A percentile compares a stretch with the other conserved stretches of the same genome.
These are phyloP conservation scores for Scrobipalpa atriplicella DNA, from an alignment of 2,888 invertebrate genomes.

Conservation along the genomic window DNA sequence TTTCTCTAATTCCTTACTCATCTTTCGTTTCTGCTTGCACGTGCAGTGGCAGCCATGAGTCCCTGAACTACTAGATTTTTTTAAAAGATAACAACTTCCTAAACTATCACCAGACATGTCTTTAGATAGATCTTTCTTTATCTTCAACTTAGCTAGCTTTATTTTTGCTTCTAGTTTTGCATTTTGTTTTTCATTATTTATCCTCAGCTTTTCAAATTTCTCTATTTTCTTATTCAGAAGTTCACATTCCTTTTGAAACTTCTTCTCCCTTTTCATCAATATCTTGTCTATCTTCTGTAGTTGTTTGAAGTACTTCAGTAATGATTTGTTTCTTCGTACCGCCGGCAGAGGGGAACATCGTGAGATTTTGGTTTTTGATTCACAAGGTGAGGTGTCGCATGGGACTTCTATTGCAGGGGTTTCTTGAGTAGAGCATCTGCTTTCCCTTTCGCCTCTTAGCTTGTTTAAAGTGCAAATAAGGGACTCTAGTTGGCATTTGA, in stretches of 20 bases:
- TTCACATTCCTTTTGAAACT: slow-evolving; percentile 2
- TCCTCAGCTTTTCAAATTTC: not conserved
- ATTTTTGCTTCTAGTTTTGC: not conserved
- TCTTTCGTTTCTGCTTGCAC: too few species aligned
- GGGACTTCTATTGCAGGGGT: not conserved
- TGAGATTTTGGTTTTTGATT: not conserved
- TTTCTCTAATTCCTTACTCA: too few species aligned
- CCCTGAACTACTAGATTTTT: too few species aligned
- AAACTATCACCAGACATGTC: too few species aligned
- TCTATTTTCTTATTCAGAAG: not conserved
- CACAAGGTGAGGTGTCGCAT: not conserved
- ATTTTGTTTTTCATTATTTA: not conserved
- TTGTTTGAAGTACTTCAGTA: not conserved
- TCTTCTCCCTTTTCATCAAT: not conserved
- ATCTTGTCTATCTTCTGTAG: not conserved
- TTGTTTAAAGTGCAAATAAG: not conserved
- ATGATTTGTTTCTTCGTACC: not conserved
- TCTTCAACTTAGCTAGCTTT: not conserved
- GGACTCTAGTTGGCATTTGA: not conserved
- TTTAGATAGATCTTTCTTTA: not conserved
- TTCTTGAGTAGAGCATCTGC: not conserved
- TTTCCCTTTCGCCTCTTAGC: not conserved
- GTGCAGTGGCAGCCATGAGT: too few species aligned
- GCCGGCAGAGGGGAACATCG: not conserved
- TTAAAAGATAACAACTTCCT: too few species aligned